phyloP scores from a whole-genome alignment of 2,113 vertebrate species.

The Herpailurus yagouaroundi region DNA sequence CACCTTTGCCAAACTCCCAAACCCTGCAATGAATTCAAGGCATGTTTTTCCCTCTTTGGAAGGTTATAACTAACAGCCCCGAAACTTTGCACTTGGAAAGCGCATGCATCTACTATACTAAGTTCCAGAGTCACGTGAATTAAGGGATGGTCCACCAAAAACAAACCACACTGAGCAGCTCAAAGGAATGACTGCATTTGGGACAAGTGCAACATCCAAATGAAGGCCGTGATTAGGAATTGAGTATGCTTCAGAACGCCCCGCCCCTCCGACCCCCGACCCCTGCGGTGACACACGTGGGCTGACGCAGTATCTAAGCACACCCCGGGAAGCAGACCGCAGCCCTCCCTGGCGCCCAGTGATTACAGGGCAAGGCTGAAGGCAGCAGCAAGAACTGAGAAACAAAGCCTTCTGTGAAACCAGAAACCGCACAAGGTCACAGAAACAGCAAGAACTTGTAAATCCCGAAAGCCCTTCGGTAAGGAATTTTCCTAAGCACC shows the following conservation, averaged over 20 bases:
- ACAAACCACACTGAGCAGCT: background rate
- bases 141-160: background rate
- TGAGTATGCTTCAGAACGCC: background rate
- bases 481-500: slow-evolving; percentile 52
- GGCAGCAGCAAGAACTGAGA: background rate
- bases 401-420: slow-evolving; percentile 67
- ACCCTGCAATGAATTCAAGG: background rate
- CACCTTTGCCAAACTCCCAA: background rate
- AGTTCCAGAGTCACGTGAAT: background rate
- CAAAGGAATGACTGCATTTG: background rate
- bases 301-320: slow-evolving; percentile 44
- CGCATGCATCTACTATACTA: too few species aligned
- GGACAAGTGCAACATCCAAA: background rate
- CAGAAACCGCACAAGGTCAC: slow-evolving; percentile 68
- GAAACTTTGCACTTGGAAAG: background rate
- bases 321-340: background rate
- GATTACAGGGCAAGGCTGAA: slow-evolving; percentile 43
- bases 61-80: background rate
- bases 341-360: slow-evolving; percentile 54
- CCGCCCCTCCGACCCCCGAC: slow-evolving; percentile 17
- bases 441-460: slow-evolving; percentile 54
- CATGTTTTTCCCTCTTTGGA: background rate
- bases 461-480: background rate
- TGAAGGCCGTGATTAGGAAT: background rate
- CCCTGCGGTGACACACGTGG: slow-evolving; percentile 34